Evolutionary conservation across 2,888 invertebrate genomes (phyloP).

Genomic region (Celastrina argiolus): DNA sequence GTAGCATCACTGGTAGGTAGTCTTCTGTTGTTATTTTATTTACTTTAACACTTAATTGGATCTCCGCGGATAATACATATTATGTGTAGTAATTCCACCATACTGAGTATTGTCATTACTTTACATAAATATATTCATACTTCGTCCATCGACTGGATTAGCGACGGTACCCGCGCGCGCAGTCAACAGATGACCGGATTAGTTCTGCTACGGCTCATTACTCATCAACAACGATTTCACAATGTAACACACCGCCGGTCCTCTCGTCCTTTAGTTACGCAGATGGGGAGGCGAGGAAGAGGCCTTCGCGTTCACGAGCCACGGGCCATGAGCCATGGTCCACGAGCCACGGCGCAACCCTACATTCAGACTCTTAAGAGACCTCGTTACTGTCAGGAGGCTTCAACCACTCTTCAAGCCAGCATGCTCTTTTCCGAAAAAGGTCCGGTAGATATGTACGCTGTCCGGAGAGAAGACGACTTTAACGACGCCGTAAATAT

Average conservation of each 20-base stretch:
- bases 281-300: neutral
- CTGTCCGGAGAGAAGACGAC: neutral
- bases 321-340: no score
- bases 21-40: no score
- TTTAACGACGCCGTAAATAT: neutral
- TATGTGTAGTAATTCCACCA: no score
- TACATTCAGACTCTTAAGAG: no score
- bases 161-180: neutral
- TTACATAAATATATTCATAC: neutral
- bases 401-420: no score
- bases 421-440: neutral
- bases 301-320: no score
- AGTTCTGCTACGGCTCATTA: neutral
- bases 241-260: neutral
- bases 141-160: neutral
- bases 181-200: neutral
- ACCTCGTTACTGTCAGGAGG: no score
- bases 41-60: no score
- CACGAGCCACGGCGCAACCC: no score
- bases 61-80: no score
- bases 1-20: no score
- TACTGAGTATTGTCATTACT: no score
- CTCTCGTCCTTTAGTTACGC: neutral
- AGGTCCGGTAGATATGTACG: neutral
- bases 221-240: neutral